These are phyloP conservation scores for Lissocephala sabroskyi DNA, from an alignment of 2,888 invertebrate genomes.

Conservation along the genomic window DNA sequence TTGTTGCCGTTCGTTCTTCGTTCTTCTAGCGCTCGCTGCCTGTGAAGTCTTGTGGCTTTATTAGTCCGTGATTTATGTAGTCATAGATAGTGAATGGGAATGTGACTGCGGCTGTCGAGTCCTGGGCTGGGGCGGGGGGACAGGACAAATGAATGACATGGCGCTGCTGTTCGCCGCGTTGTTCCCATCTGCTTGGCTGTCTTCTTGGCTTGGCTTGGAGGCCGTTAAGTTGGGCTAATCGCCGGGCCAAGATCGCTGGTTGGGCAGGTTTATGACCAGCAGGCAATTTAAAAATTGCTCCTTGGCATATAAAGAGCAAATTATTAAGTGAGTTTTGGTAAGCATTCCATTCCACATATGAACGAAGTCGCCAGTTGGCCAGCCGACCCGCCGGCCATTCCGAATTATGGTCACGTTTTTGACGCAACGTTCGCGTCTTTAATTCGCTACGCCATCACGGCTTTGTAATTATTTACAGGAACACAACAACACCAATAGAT, in stretches of 20 bases:
- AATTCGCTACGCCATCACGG: constrained; percentile 58
- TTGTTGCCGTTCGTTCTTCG: constrained; percentile 17
- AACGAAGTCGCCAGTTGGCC: background rate
- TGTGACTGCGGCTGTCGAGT: too few species aligned
- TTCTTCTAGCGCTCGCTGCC: too few species aligned
- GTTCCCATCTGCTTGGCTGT: constrained; percentile 4
- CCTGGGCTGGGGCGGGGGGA: background rate
- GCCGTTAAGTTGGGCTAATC: constrained; percentile 59
- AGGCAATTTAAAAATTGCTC: constrained; percentile 39
- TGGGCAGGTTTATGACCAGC: constrained; percentile 43
- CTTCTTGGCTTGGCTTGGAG: constrained; percentile 26
- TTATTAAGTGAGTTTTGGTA: constrained; percentile 48
- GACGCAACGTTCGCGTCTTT: constrained; percentile 62
- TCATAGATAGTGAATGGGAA: constrained; percentile 57
- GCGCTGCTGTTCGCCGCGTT: constrained; percentile 19
- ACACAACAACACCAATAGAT: constrained; percentile 36
- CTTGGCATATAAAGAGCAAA: constrained; percentile 33
- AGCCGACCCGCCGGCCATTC: constrained; percentile 20
- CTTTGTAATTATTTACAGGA: constrained; percentile 59
- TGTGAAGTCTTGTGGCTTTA: constrained; percentile 66
- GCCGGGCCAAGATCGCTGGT: constrained; percentile 40
- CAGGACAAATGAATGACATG: constrained; percentile 61
- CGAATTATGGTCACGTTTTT: constrained; percentile 60
- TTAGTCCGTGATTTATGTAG: constrained; percentile 68
- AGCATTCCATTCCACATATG: constrained; percentile 20